phyloP scores from a whole-genome alignment of 2,113 vertebrate species.

The Tamias sibiricus region DNA sequence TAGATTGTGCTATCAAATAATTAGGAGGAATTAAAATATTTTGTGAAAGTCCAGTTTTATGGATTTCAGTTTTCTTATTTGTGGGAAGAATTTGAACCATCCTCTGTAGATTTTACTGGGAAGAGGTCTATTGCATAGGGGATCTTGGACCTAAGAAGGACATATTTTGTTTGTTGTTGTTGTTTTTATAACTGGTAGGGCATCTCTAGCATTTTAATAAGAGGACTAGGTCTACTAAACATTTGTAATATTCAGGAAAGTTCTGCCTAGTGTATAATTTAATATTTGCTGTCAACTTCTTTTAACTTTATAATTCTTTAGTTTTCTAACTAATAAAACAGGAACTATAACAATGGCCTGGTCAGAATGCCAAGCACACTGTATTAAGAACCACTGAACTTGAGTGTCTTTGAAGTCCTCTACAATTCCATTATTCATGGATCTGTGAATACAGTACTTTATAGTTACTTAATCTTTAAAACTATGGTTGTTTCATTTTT shows the following conservation, averaged over 20 bases:
- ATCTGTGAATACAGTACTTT: not conserved
- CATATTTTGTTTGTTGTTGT: not conserved
- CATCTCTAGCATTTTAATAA: not conserved
- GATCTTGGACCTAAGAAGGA: not conserved
- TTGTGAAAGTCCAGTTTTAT: not conserved
- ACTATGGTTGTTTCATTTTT: conserved; percentile 38
- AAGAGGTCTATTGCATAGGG: not conserved
- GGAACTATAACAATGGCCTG: not conserved
- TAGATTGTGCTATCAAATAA: not conserved
- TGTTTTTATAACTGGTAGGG: not conserved
- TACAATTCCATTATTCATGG: conserved; percentile 43
- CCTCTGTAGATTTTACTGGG: not conserved
- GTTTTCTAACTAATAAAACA: not conserved
- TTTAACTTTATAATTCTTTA: not conserved
- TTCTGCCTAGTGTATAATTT: not conserved
- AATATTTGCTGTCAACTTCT: not conserved
- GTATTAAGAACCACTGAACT: not conserved
- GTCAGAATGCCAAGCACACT: not conserved
- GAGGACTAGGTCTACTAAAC: not conserved
- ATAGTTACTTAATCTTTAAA: conserved; percentile 65
- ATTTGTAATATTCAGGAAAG: not conserved
- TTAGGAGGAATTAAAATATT: not conserved
- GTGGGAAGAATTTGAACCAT: not conserved
- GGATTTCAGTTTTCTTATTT: not conserved
- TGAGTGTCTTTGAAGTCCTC: conserved; percentile 30